These are phyloP conservation scores for Chironomus striatipennis DNA, from an alignment of 1,140 invertebrate species.

Conservation along the genomic window DNA sequence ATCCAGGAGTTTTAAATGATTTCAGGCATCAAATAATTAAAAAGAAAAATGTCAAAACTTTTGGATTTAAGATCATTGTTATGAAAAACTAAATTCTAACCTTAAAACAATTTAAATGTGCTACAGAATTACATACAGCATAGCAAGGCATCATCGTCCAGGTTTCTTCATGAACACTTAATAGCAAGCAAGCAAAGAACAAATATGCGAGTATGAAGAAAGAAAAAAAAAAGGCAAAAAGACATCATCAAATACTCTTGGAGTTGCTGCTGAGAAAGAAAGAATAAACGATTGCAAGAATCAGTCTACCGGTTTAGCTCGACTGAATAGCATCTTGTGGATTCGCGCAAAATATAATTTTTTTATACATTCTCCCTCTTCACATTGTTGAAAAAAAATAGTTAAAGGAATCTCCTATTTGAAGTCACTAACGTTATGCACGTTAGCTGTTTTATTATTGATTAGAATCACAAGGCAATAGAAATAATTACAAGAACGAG, in stretches of 20 bases:
- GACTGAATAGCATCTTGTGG: background rate
- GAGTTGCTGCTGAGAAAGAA: slow-evolving; percentile 5
- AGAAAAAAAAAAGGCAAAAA: background rate
- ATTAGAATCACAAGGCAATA: slow-evolving; percentile 8
- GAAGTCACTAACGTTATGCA: background rate
- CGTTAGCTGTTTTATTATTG: background rate
- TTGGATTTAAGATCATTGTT: too few relatives aligned
- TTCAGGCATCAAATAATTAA: too few relatives aligned
- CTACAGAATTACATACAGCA: too few relatives aligned
- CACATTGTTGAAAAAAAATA: background rate
- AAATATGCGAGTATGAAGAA: slow-evolving; percentile 12
- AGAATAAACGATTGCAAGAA: background rate
- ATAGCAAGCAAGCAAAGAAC: background rate
- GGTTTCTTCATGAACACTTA: background rate
- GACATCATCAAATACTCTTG: background rate
- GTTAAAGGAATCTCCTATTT: background rate
- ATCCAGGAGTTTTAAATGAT: too few relatives aligned
- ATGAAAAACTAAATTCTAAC: too few relatives aligned
- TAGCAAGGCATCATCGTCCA: too few relatives aligned
- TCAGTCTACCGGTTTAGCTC: slow-evolving; percentile 11
- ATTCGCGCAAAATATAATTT: background rate
- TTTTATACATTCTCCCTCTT: too few relatives aligned
- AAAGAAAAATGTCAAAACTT: too few relatives aligned
- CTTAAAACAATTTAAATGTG: too few relatives aligned
- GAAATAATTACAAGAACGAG: background rate